Conservation (phyloP, 2,888 invertebrate species). For the Kuschelorhynchus macadamiae region DNA sequence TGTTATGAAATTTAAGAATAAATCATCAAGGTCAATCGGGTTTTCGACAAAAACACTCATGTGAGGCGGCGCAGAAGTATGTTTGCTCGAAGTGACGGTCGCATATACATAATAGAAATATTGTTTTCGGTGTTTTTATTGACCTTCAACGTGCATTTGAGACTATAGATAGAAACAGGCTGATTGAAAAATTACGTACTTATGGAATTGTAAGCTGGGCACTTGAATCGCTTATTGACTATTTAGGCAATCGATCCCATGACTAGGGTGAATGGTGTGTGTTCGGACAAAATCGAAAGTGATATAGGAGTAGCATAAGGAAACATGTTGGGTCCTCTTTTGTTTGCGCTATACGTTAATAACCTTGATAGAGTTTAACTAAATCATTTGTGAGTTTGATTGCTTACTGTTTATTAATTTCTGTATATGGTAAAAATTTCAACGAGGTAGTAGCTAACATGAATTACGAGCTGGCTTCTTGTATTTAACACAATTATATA, state of each 20-base stretch:
- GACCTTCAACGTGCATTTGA: conserved; percentile 3
- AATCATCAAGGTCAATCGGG: not conserved
- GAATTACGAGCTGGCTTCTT: too few relatives aligned
- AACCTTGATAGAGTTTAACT: too few relatives aligned
- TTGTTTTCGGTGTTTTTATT: not conserved
- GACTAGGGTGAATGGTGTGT: too few relatives aligned
- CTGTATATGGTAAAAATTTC: too few relatives aligned
- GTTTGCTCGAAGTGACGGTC: not conserved
- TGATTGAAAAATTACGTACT: not conserved
- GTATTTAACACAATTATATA: too few relatives aligned
- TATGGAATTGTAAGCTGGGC: not conserved
- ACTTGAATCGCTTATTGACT: not conserved
- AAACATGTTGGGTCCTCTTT: not conserved
- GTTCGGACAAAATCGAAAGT: too few relatives aligned
- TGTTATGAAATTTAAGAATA: too few relatives aligned
- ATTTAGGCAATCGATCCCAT: too few relatives aligned
- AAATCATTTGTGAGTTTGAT: too few relatives aligned
- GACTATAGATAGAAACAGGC: not conserved
- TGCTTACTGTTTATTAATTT: too few relatives aligned
- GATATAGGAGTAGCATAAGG: not conserved
- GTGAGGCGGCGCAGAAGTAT: not conserved
- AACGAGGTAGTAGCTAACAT: too few relatives aligned
- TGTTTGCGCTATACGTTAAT: not conserved
- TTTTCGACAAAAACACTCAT: conserved; percentile 1
- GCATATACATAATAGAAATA: not conserved